Conservation (phyloP, 2,888 invertebrate genomes). For the Hypomecis punctinalis region DNA sequence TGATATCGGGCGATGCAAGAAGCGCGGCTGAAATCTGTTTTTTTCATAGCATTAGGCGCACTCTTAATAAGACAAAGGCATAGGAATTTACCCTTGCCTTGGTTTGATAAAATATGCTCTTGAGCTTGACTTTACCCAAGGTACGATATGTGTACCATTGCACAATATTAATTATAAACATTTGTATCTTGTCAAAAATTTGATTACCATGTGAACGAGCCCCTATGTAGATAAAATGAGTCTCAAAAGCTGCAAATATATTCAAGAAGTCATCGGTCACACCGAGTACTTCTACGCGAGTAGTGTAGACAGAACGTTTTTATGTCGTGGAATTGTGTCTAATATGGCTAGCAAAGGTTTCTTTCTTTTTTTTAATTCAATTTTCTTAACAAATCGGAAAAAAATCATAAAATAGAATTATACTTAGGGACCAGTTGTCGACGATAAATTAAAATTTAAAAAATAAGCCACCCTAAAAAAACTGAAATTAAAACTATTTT, state of each 20-base stretch:
- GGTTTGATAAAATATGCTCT: too few relatives aligned
- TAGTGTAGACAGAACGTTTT: background rate
- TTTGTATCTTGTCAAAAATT: too few relatives aligned
- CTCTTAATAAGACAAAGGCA: too few relatives aligned
- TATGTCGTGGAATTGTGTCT: background rate
- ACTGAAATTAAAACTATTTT: background rate
- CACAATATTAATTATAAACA: too few relatives aligned
- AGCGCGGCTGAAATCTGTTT: too few relatives aligned
- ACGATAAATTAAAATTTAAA: background rate
- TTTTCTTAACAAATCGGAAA: background rate
- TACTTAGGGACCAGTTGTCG: too few relatives aligned
- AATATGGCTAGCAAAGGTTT: conserved; percentile 48
- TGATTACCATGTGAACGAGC: conserved; percentile 23
- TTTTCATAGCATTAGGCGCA: too few relatives aligned
- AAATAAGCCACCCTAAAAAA: background rate
- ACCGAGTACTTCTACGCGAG: background rate
- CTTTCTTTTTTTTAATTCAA: conserved; percentile 13
- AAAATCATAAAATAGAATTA: background rate
- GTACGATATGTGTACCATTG: too few relatives aligned
- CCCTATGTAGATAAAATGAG: conserved; percentile 15
- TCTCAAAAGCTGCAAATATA: conserved; percentile 40
- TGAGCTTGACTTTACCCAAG: too few relatives aligned
- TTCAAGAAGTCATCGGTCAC: conserved; percentile 42
- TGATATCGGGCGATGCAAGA: too few relatives aligned
- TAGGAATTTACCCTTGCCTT: too few relatives aligned